Evolutionary conservation across 2,797 vertebrate species (phyloP).

Genomic region (Tenualosa thibaudeaui): DNA sequence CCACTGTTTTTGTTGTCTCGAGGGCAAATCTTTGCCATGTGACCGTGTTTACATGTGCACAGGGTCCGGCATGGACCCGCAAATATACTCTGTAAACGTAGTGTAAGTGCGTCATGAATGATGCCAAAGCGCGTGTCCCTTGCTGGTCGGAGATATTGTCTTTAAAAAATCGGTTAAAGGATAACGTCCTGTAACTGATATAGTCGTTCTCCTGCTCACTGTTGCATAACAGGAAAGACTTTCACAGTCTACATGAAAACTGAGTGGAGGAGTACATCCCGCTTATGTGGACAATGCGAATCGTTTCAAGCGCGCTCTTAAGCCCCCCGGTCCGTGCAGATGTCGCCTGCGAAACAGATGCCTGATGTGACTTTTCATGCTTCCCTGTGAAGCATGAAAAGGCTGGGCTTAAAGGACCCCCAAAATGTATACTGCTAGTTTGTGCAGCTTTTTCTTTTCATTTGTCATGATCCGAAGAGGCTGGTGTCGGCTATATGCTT

Average conservation of each 20-base stretch:
- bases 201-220: neutral
- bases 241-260: neutral
- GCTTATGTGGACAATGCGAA: constrained; percentile 13
- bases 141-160: neutral
- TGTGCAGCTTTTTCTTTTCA: neutral
- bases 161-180: neutral
- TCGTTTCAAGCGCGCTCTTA: neutral
- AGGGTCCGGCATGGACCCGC: neutral
- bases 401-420: neutral
- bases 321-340: constrained; percentile 10
- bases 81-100: constrained; percentile 16
- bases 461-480: neutral
- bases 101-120: neutral
- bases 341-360: constrained; percentile 20
- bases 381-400: neutral
- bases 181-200: neutral
- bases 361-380: constrained; percentile 7
- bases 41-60: constrained; percentile 34
- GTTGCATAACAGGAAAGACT: constrained; percentile 4
- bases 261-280: neutral
- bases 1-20: neutral
- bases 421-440: neutral
- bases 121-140: neutral
- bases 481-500: neutral
- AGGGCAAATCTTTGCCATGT: constrained; percentile 31